Evolutionary conservation across 2,797 vertebrate species (phyloP), one percentile per base, ranked within the genome.

Genomic region (Sebastes melanostomus): DNA sequence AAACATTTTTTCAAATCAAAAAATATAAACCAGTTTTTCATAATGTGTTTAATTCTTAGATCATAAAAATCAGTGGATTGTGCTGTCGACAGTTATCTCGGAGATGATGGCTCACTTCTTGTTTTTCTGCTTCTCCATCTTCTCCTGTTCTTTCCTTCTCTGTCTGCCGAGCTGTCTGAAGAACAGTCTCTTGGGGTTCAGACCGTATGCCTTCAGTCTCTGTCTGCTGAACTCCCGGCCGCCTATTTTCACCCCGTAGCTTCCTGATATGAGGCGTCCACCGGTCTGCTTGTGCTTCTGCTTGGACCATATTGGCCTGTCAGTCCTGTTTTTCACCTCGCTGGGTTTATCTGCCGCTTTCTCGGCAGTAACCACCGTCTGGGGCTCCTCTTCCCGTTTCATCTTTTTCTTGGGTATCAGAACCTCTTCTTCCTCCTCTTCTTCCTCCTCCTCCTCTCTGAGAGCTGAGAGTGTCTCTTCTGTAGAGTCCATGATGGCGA

Each of bases 151-250:
- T 90, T 94, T 96, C 4, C 87, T 82, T 75, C 81, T 96, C 85
- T 96, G 92, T 27, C 93, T 88, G 84, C 94, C 95, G 1, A 97
- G 92, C 93, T 97, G 97, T 74, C 94, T 96, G 92, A 96, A 97
- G 82, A 94, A 95, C 61, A 98, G 86, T 72, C 95, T 95, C 86
- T 97, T 97, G 29, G 97, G 96, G 87, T 98, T 98, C 66, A 98
- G 95, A 4, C 98, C 97, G 0, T 97, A 98, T 0, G 98, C 97
- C 86, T 93, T 95, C 70, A 98, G 93, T 86, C 97, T 94, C 88
- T 96, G 95, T 54, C 92, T 88, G 65, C 95, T 98, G 92, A 98
- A 98, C 76, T 97, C 95, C 0, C 42, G 86, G 9, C 96, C 96
- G 0, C 96, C 95, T 6, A 98, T 91, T 3, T 81, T 96, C 81